A percentile compares a stretch with the other conserved stretches of the same genome.
Conservation (phyloP, 2,113 vertebrate species). For the Origma solitaria region DNA sequence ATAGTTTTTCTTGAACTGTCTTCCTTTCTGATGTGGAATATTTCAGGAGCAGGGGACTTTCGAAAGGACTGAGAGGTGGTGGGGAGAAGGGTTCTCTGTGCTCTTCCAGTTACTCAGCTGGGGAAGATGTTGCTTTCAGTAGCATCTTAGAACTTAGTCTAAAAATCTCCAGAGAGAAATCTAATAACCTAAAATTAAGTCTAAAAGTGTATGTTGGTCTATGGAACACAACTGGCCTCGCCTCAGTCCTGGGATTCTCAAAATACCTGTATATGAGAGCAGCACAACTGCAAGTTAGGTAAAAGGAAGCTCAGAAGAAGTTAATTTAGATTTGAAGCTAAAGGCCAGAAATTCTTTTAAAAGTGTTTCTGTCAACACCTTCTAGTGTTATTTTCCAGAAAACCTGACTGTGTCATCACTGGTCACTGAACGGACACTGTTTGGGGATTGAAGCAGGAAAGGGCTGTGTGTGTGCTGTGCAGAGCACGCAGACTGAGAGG, state of each 20-base stretch:
- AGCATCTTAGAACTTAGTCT: not conserved
- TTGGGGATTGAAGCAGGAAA: not conserved
- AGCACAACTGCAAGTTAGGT: not conserved
- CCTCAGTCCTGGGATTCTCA: not conserved
- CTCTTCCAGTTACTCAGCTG: not conserved
- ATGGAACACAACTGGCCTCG: not conserved
- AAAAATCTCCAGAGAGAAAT: not conserved
- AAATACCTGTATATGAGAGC: not conserved
- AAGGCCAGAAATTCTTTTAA: not conserved
- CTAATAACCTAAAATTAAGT: not conserved
- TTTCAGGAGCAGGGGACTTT: not conserved
- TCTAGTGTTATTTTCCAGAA: not conserved
- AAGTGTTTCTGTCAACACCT: not conserved
- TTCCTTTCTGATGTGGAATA: not conserved
- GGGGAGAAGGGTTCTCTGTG: not conserved
- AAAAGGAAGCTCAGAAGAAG: not conserved
- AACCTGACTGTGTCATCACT: not conserved
- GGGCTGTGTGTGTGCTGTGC: not conserved
- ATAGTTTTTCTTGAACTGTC: not conserved
- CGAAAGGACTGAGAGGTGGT: not conserved
- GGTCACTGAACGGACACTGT: not conserved
- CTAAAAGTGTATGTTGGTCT: not conserved
- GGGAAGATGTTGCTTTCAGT: not conserved
- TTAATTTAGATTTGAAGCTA: not conserved
- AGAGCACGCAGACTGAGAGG: not conserved